Evolutionary conservation across 2,888 invertebrate species (phyloP), one percentile per base, ranked within the genome.

Genomic region (Drosophila trichaetosa): DNA sequence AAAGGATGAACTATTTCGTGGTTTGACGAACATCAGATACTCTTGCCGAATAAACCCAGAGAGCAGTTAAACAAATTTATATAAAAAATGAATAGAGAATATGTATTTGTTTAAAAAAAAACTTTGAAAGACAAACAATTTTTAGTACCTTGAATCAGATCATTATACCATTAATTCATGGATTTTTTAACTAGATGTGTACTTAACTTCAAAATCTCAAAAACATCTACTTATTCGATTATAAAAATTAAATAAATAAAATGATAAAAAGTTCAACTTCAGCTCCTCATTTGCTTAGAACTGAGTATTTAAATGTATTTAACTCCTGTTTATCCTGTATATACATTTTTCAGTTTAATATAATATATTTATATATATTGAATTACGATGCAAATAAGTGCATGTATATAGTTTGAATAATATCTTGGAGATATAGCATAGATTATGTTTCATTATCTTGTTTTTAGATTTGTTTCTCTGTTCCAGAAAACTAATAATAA

Each of bases 1-100:
- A 52, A 42, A 42, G 29, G 21, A 54, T 16, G 1, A 49, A 6
- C 5, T n/a, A 33, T 2, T 31, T 8, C 11, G 10, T 4, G 27
- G 4, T 5, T 1, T n/a, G 42, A 34, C 51, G 69, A 69, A 36
- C 2, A n/a, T n/a, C 1, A 13, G 21, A 68, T 58, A 42, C 69
- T 13, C 68, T 68, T 10, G 10, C 10, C 7, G 7, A 36, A 6
- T 11, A 29, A 34, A 0, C 3, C 13, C 52, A 8, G 11, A 31
- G 5, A 5, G 18, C 5, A 10, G 27, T 5, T 10, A 10, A 49
- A 0, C 5, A 8, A 2, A 7, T 16, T 16, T 21, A 13, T 7
- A 16, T 1, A 21, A 46, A 21, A 21, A 2, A 7, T 46, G 7
- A 21, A 4, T 16, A 4, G 21, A 16, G 21, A 24, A 5, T 11